Conservation (phyloP, 2,888 invertebrate species). For the Acrobasis repandana region DNA sequence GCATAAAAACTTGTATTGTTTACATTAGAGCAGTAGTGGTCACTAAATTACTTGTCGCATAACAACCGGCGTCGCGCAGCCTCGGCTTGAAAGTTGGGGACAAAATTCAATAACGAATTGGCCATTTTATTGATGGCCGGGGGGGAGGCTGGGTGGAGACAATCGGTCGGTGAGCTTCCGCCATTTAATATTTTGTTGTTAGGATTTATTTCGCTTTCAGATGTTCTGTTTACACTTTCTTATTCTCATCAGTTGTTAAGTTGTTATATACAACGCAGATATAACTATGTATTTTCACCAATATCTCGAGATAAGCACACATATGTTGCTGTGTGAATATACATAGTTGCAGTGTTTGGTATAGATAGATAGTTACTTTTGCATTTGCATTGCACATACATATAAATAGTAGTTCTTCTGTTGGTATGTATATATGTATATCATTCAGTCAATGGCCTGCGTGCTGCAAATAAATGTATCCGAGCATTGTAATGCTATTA, state of each 20-base stretch:
- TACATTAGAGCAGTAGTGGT: conserved; percentile 67
- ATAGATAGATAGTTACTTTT: background rate
- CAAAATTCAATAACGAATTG: conserved; percentile 83
- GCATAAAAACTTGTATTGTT: conserved; percentile 65
- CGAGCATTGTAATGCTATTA: too few relatives aligned
- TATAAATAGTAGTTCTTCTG: conserved; percentile 24
- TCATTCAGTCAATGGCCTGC: conserved; percentile 42
- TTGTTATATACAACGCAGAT: conserved; percentile 35
- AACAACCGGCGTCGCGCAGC: conserved; percentile 80
- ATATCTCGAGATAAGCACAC: conserved; percentile 43
- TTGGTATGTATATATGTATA: conserved; percentile 35
- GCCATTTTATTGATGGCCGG: conserved; percentile 83
- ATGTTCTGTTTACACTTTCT: conserved; percentile 61
- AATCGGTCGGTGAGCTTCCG: conserved; percentile 73
- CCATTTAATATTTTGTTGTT: conserved; percentile 67
- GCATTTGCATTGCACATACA: conserved; percentile 8
- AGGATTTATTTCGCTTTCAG: conserved; percentile 49
- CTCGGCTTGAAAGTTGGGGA: conserved; percentile 70
- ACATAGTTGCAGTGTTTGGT: conserved; percentile 28
- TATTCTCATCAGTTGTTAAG: conserved; percentile 43
- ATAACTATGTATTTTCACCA: conserved; percentile 34
- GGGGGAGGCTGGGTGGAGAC: conserved; percentile 81
- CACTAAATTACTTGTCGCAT: conserved; percentile 67
- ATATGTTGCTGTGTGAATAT: conserved; percentile 36
- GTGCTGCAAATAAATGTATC: conserved; percentile 20